These are phyloP conservation scores for Neostethus bicornis DNA, from an alignment of 2,797 vertebrate species.

Conservation along the genomic window DNA sequence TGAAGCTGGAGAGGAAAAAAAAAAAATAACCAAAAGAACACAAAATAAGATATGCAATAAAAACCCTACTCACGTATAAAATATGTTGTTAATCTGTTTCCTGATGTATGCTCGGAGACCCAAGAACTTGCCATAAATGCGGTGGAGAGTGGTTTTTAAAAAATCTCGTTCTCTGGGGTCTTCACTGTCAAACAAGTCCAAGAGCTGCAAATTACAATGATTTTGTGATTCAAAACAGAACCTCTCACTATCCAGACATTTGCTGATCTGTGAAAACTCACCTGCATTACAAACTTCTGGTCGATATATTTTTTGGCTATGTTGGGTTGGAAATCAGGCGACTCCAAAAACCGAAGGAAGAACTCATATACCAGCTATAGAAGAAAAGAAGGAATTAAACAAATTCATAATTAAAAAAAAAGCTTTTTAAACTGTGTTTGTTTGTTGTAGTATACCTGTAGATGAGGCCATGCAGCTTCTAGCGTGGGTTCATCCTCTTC, in stretches of 20 bases:
- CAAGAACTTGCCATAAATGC: conserved; percentile 99
- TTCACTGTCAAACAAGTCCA: conserved; percentile 99
- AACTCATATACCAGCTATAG: conserved; percentile 98
- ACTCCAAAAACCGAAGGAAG: conserved; percentile 98
- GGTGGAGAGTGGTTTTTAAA: conserved; percentile 97
- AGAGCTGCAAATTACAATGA: conserved; percentile 76
- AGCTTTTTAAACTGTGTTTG: background rate
- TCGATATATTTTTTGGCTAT: conserved; percentile 99
- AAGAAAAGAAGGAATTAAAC: conserved; percentile 17
- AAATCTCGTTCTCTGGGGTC: conserved; percentile 98
- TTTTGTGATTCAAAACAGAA: background rate
- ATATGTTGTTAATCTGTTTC: conserved; percentile 99
- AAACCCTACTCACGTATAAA: conserved; percentile 91
- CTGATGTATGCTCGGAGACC: conserved; percentile 98
- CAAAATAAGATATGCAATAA: background rate
- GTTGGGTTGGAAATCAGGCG: conserved; percentile 98
- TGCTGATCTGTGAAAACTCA: too few species aligned
- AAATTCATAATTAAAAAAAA: background rate
- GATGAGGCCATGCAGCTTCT: conserved; percentile 98
- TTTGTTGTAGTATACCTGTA: conserved; percentile 86
- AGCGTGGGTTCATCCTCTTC: conserved; percentile 97
- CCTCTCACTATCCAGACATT: background rate
- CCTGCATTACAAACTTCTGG: conserved; percentile 99
- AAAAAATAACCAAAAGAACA: background rate
- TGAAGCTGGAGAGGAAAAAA: conserved; percentile 85